Conservation (phyloP, 2,888 invertebrate species). For the Lycaena phlaeas region DNA sequence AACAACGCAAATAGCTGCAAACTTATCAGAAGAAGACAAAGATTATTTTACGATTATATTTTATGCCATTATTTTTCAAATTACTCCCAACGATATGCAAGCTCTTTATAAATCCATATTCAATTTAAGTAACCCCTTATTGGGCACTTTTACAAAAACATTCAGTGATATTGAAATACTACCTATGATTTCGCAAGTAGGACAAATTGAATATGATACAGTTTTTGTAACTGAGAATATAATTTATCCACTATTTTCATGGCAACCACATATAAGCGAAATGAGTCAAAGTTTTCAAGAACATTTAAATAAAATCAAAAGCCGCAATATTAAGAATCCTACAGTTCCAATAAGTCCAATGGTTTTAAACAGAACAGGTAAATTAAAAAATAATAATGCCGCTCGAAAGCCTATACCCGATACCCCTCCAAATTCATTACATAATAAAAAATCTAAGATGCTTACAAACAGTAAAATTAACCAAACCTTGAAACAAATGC, state of each 20-base stretch:
- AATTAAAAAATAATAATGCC: conserved; percentile 17
- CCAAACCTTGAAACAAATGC: conserved; percentile 37
- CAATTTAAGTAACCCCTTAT: conserved; percentile 48
- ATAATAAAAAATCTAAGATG: conserved; percentile 37
- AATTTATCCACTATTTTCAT: conserved; percentile 55
- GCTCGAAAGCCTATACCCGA: conserved; percentile 21
- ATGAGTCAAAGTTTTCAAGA: conserved; percentile 48
- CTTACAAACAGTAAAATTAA: conserved; percentile 49
- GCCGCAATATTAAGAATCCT: conserved; percentile 36
- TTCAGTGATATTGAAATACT: conserved; percentile 58
- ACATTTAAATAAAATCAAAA: conserved; percentile 40
- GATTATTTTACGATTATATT: conserved; percentile 48
- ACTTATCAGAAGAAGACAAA: conserved; percentile 41
- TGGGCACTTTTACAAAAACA: conserved; percentile 46
- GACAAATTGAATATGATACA: conserved; percentile 60
- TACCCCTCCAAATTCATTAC: conserved; percentile 40
- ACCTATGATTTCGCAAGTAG: conserved; percentile 53
- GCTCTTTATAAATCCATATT: conserved; percentile 53
- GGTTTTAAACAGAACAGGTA: conserved; percentile 41
- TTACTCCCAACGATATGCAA: conserved; percentile 38
- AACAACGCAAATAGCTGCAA: conserved; percentile 33
- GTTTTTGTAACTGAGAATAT: conserved; percentile 63
- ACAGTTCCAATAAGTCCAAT: conserved; percentile 48
- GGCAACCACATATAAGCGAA: conserved; percentile 59
- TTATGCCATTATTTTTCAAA: conserved; percentile 44